A percentile compares a stretch with the other conserved stretches of the same genome.
phyloP scores from a whole-genome alignment of 2,797 vertebrate genomes.

The Parauchenoglanis ngamensis region DNA sequence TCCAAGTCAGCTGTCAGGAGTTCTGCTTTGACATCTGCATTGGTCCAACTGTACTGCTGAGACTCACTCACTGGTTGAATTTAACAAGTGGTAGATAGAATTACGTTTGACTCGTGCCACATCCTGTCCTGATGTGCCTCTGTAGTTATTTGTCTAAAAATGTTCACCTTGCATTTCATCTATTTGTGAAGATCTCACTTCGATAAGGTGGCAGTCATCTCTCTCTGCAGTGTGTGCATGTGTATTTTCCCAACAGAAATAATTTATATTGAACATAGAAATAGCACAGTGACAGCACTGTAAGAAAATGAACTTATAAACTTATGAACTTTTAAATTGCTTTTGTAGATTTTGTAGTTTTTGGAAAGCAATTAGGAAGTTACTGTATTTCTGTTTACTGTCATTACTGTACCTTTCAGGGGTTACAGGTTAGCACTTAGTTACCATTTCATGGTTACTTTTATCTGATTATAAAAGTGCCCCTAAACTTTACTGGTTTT shows the following conservation, averaged over 20 bases:
- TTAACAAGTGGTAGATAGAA: neutral
- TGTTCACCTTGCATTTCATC: neutral
- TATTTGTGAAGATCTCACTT: neutral
- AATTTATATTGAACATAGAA: neutral
- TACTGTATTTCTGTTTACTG: no score
- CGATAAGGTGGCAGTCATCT: neutral
- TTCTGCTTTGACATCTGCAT: slow-evolving; percentile 12
- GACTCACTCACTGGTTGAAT: neutral
- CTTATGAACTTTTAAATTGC: neutral
- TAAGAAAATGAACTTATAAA: neutral
- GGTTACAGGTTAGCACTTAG: no score
- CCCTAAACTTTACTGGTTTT: neutral
- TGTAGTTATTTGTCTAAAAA: neutral
- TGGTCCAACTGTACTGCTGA: neutral
- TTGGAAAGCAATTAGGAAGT: neutral
- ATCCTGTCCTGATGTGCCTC: neutral
- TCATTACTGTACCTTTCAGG: neutral
- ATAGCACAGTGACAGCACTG: neutral
- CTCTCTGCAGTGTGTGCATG: neutral
- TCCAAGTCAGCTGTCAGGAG: slow-evolving; percentile 13
- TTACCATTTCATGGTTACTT: neutral
- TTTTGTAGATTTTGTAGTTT: neutral
- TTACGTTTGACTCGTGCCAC: neutral
- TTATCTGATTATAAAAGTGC: neutral
- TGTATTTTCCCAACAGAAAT: neutral